Base-by-base conservation (phyloP, 30 jellyfish, hydroid and myxozoan genomes). In the Phacellophora camtschatica region DNA sequence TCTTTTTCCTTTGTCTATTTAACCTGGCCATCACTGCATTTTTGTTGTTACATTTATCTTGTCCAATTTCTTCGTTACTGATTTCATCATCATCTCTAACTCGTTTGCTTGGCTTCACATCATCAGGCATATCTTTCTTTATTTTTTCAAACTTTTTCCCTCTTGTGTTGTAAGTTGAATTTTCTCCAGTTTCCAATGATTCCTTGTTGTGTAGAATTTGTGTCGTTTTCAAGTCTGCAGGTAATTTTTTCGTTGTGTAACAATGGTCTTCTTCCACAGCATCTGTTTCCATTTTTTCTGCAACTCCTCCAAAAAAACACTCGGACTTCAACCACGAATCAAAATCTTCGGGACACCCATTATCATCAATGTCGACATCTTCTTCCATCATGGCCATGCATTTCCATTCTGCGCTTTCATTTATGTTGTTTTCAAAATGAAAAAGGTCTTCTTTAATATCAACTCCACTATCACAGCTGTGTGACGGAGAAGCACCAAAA, bases 1-100 rank as follows among this genome's bases (percentile, higher is more conserved):
- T 79, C 69, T 88, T 88, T 80, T 88, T 88, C 63, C 97, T 48
- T 57, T 80, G 82, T 23, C 97, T 71, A 65, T 88, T 88, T 19
- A 88, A 63, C 57, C 91, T 71, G 61, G 97, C 97, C 95, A 80
- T 88, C 15, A 63, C 82, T 1, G 97, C 97, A 81, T 88, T 88
- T 55, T 76, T 71, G 66, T 69, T 79, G 55, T 23, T 46, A 43
- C 91, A 80, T 29, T 43, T 64, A 13, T 80, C 91, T 2, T n/a
- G 39, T 13, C 10, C 1, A 7, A 50, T 50, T 15, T 24, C 23
- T 28, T 48, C 85, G 4, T 23, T 1, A 8, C 34, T 61, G 12
- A 19, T 22, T 0, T n/a, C 34, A 51, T 27, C 22, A 45, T 50
- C 25, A n/a, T 33, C 41, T n/a, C n/a, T n/a, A n/a, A n/a, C n/a